These are phyloP conservation scores for Ondatra zibethicus DNA, from an alignment of 2,113 vertebrate species.

Conservation along the genomic window DNA sequence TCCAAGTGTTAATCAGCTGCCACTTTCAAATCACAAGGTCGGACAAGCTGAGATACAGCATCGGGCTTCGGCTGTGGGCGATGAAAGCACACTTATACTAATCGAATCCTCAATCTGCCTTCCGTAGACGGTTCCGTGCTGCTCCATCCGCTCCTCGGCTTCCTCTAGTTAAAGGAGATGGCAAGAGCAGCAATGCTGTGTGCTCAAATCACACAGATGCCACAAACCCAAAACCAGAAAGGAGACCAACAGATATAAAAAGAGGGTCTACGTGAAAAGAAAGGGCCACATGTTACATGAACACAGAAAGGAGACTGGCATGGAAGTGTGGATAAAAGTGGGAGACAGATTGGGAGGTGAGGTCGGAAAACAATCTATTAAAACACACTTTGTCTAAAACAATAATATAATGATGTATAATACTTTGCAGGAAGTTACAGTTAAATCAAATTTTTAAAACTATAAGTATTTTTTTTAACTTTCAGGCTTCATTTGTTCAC, in stretches of 20 bases:
- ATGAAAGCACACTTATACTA: conserved; percentile 53
- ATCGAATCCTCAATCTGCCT: not conserved
- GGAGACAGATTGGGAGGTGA: not conserved
- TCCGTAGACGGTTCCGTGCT: not conserved
- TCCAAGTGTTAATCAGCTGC: conserved; percentile 71
- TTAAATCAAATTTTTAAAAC: not conserved
- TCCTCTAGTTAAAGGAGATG: not conserved
- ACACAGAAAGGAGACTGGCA: not conserved
- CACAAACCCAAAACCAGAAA: not conserved
- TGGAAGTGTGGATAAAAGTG: no score
- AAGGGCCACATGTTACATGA: not conserved
- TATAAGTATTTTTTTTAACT: not conserved
- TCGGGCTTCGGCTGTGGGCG: not conserved
- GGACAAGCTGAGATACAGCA: not conserved
- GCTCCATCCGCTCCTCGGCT: no score
- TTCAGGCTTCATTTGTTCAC: not conserved
- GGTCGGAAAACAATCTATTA: not conserved
- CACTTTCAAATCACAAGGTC: conserved; percentile 70
- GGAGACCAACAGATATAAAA: no score
- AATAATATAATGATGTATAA: not conserved
- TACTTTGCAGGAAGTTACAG: not conserved
- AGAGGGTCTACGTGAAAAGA: not conserved
- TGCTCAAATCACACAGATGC: not conserved
- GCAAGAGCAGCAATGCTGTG: fast-evolving
- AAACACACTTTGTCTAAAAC: not conserved